Evolutionary conservation across 2,113 vertebrate genomes (phyloP).

Genomic region (Dascyllus trimaculatus): DNA sequence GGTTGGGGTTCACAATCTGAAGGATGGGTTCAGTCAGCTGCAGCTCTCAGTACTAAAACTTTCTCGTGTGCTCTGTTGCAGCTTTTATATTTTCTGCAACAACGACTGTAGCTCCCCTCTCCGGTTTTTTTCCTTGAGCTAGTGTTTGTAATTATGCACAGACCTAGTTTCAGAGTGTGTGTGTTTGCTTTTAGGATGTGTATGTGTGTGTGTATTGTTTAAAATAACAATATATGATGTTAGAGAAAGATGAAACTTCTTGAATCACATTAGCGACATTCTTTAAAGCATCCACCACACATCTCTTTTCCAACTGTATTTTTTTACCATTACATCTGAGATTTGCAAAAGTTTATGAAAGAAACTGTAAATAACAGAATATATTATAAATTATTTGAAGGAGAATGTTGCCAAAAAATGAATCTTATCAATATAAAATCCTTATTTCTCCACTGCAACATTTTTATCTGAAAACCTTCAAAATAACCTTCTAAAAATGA

Average conservation of each 20-base stretch:
- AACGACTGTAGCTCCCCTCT: slow-evolving; percentile 67
- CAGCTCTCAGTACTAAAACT: slow-evolving; percentile 41
- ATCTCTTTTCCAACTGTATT: slow-evolving; percentile 49
- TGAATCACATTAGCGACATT: slow-evolving; percentile 41
- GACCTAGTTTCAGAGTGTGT: slow-evolving; percentile 69
- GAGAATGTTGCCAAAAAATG: slow-evolving; percentile 57
- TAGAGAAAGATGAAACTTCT: slow-evolving; percentile 35
- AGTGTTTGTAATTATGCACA: slow-evolving; percentile 80
- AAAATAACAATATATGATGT: slow-evolving; percentile 35
- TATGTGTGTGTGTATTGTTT: slow-evolving; percentile 1
- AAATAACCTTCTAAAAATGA: no score
- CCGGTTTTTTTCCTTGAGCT: slow-evolving; percentile 47
- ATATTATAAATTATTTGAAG: slow-evolving; percentile 55
- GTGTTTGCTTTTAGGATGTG: slow-evolving; percentile 37
- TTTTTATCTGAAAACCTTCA: not conserved
- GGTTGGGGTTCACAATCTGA: slow-evolving; percentile 39
- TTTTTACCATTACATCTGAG: slow-evolving; percentile 48
- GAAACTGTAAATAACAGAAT: slow-evolving; percentile 61
- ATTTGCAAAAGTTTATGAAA: slow-evolving; percentile 61
- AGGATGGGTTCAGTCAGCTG: slow-evolving; percentile 57
- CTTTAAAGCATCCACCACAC: slow-evolving; percentile 23
- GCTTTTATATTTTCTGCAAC: slow-evolving; percentile 68
- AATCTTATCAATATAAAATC: slow-evolving; percentile 27
- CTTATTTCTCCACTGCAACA: slow-evolving; percentile 2
- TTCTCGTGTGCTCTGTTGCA: slow-evolving; percentile 57